Evolutionary conservation across 92 coral and sea anemone species (phyloP).

Genomic region (Epizoanthus scotinus): DNA sequence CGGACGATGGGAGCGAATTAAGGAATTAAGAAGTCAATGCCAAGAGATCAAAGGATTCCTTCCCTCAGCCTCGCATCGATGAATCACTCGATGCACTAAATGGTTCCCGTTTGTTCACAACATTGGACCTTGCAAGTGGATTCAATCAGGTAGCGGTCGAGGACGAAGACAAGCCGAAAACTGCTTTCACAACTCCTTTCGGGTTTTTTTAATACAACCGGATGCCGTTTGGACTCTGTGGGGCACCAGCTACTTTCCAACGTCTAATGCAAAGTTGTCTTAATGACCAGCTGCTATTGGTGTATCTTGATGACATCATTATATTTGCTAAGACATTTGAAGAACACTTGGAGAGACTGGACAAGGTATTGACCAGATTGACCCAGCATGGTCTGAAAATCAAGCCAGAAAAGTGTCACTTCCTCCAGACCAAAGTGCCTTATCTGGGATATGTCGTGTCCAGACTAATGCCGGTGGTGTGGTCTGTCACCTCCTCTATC

Average conservation of each 20-base stretch:
- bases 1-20: constrained; percentile 35
- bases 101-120: too few species aligned
- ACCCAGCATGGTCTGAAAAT: constrained; percentile 34
- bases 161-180: constrained; percentile 26
- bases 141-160: constrained; percentile 33
- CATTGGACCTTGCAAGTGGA: constrained; percentile 36
- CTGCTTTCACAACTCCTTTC: constrained; percentile 45
- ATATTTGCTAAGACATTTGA: constrained; percentile 34
- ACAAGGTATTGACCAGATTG: constrained; percentile 27
- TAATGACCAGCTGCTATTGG: constrained; percentile 30
- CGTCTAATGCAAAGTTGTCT: constrained; percentile 38
- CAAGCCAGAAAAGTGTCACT: constrained; percentile 31
- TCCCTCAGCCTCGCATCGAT: constrained; percentile 27
- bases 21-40: constrained; percentile 39
- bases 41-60: constrained; percentile 15
- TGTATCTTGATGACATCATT: constrained; percentile 51
- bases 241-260: constrained; percentile 31
- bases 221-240: constrained; percentile 29
- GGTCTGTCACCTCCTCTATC: too few species aligned
- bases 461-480: too few species aligned
- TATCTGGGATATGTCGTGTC: constrained; percentile 37
- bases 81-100: constrained; percentile 29
- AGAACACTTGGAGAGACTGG: constrained; percentile 38
- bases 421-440: constrained; percentile 8
- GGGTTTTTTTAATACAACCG: constrained; percentile 27